Conservation (phyloP, 2,797 vertebrate species). For the Setipinna tenuifilis region DNA sequence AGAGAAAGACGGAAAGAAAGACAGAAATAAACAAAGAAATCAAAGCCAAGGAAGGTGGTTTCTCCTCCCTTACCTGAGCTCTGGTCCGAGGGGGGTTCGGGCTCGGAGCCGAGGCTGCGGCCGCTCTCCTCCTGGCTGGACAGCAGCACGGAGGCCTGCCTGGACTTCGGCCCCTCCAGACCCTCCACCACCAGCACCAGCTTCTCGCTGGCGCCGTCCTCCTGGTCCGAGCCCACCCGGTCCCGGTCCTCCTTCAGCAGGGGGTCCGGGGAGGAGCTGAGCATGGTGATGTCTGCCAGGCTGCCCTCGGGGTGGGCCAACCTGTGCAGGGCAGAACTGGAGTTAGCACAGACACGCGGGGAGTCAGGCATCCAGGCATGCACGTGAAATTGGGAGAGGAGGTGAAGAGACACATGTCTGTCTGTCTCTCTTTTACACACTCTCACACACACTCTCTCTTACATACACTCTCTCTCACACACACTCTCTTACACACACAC, state of each 20-base stretch:
- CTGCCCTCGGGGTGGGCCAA: slow-evolving; percentile 92
- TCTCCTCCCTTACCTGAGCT: slow-evolving; percentile 78
- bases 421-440: no score
- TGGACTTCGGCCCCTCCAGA: slow-evolving; percentile 62
- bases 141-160: slow-evolving; percentile 59
- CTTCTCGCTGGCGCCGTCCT: slow-evolving; percentile 48
- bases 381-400: no score
- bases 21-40: not conserved
- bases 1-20: not conserved
- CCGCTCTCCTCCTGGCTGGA: slow-evolving; percentile 77
- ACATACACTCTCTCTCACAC: not conserved
- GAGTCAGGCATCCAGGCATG: not conserved
- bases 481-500: not conserved
- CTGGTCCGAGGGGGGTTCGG: slow-evolving; percentile 76
- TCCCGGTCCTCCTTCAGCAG: slow-evolving; percentile 71
- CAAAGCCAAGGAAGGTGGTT: not conserved
- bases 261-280: slow-evolving; percentile 79
- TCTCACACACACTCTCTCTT: not conserved
- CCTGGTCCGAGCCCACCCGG: slow-evolving; percentile 41
- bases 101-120: slow-evolving; percentile 68
- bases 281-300: slow-evolving; percentile 91
- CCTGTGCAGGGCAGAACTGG: slow-evolving; percentile 66
- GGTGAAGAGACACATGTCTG: no score
- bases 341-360: not conserved
- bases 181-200: slow-evolving; percentile 67